Base-by-base conservation (phyloP, 2,888 invertebrate genomes). In the Phanerotoma sp. region DNA sequence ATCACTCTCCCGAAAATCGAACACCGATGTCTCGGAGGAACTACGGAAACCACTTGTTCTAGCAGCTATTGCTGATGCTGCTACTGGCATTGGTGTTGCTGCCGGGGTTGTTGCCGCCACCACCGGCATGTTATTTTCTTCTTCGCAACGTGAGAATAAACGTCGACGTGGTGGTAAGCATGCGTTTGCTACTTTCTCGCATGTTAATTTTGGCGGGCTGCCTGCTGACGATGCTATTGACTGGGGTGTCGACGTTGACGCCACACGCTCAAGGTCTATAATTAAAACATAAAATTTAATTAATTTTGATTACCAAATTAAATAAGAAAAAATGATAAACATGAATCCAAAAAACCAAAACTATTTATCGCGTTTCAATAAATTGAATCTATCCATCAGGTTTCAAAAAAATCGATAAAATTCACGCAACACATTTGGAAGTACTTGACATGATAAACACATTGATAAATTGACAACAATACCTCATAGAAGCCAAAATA, bases 1-100 rank as follows among this genome's bases (percentile, higher is more conserved):
- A 64, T 84, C 85, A 49, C 82, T 82, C 62, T 84, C 85, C 11
- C 82, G 80, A 68, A 85, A 85, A 73, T 85, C 85, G 69, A 85
- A 85, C 35, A 85, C 83, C 18, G 84, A 84, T 3, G 84, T 83
- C 70, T 84, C 84, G n/a, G 83, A 83, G 6, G 84, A 83, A 65
- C 82, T 83, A 38, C 83, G 72, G 53, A 82, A 73, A 3, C 81
- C 81, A 15, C 81, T 79, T 45, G 80, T 78, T 37, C 81, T 71
- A 1, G 72, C 72, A 15, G 68, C 68, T 9, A 57, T 60, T 4
- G 64, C 63, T 22, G 67, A 62, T 7, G 65, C 66, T 60, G 64
- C 68, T 11, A 62, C 61, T 4, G 63, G 62, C 3, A 66, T 72
- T 4, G 72, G 63, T 25, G 75, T 73, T 40, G 76, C 74, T 20